Base-by-base conservation (phyloP, 2,888 invertebrate species). In the Baronia brevicornis region DNA sequence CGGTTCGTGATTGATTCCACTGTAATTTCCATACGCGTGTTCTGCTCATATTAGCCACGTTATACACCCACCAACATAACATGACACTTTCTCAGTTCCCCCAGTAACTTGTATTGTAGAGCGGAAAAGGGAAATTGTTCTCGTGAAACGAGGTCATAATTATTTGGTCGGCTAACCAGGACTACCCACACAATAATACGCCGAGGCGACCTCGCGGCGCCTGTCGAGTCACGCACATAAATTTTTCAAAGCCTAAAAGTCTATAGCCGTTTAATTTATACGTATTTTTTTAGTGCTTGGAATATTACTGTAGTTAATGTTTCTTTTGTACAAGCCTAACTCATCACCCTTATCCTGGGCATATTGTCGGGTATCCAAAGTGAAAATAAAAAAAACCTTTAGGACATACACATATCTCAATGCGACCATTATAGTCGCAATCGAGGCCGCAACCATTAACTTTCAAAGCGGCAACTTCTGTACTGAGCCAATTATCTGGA, bases 21-120 rank as follows among this genome's bases (percentile, higher is more conserved):
- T 67, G 75, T 77, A 78, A 82, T 82, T 82, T 82, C 77, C 82
- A 79, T 82, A 82, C 77, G 77, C 79, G 78, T 79, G 79, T 63
- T 74, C 69, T 62, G 69, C 61, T 73, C 74, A 70, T 74, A 80
- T 80, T 79, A 79, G 72, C 77, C 68, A 74, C 70, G 74, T 70
- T 71, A 64, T 63, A 63, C 54, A 60, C 57, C 56, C 62, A 66
- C 79, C 71, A 73, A 43, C 20, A 19, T 48, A 46, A 39, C 7
- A 28, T 40, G 65, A 55, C 13, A 66, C 46, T 23, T 40, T 51
- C 28, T 37, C 35, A 41, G 54, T 43, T 48, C 29, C 32, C 39
- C 20, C 6, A 26, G 26, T 5, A 5, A 22, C 13, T 32, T 46
- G 35, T 35, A 24, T 20, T 17, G 13, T 18, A 26, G 41, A 34